phyloP scores from a whole-genome alignment of 2,797 vertebrate genomes.

The Chanos chanos region DNA sequence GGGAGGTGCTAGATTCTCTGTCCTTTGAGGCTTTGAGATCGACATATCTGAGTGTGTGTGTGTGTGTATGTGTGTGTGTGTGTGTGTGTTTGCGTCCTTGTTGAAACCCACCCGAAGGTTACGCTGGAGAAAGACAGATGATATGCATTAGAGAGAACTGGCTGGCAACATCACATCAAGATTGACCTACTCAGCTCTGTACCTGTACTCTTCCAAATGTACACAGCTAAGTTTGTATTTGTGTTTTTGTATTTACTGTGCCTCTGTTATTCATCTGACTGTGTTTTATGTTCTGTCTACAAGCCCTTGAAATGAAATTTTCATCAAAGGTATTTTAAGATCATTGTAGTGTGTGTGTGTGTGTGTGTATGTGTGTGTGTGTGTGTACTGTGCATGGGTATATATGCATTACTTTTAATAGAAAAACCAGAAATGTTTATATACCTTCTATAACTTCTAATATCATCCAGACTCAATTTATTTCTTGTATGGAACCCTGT shows the following conservation, averaged over 20 bases:
- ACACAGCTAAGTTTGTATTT: slow-evolving; percentile 17
- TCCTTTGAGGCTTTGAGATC: slow-evolving; percentile 4
- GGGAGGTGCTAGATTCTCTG: slow-evolving; percentile 15
- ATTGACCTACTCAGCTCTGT: slow-evolving; percentile 29
- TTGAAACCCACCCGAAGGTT: slow-evolving; percentile 29
- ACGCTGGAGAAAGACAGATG: slow-evolving; percentile 24
- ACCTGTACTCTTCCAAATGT: background rate
- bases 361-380: no score
- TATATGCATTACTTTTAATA: no score
- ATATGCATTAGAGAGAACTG: background rate
- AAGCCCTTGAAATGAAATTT: no score
- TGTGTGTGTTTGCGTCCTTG: background rate
- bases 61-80: slow-evolving; percentile 13
- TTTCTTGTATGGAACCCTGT: no score
- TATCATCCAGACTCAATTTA: no score
- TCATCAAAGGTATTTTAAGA: no score
- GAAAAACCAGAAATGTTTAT: no score
- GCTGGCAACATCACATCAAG: slow-evolving; percentile 34
- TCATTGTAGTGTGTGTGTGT: no score
- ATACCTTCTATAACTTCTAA: no score
- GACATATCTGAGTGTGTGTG: slow-evolving; percentile 9
- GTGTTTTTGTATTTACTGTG: background rate
- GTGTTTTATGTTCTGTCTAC: background rate
- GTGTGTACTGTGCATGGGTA: no score
- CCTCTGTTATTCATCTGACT: background rate